Conservation (phyloP, 2,113 vertebrate species). For the Platycercus adscitus region DNA sequence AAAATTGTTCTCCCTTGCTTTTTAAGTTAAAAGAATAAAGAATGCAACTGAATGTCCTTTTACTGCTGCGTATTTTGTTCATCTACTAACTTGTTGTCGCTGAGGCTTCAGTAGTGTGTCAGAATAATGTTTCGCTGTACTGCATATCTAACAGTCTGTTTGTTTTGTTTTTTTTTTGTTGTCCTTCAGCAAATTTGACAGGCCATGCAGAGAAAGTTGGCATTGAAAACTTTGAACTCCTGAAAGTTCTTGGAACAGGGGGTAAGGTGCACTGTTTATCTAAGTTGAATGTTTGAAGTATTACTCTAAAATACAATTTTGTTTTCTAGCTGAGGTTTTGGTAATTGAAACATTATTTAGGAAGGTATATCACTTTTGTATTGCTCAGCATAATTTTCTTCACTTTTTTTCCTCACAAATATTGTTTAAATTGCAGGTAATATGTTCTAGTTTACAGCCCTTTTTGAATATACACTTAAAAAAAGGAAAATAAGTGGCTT, state of each 20-base stretch:
- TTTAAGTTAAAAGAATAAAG: neutral
- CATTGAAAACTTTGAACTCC: conserved; percentile 97
- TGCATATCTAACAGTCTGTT: neutral
- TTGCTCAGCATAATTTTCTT: neutral
- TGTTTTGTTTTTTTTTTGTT: neutral
- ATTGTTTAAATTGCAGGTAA: neutral
- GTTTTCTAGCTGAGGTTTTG: neutral
- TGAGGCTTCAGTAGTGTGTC: neutral
- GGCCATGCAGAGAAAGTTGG: conserved; percentile 95
- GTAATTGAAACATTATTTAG: neutral
- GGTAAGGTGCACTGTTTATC: conserved; percentile 79
- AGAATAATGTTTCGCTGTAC: neutral
- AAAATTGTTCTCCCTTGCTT: neutral
- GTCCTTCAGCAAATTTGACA: conserved; percentile 90
- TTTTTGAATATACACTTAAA: neutral
- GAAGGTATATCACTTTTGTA: neutral
- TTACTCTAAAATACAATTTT: neutral
- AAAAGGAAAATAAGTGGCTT: neutral
- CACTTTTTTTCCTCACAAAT: neutral
- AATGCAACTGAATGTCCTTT: neutral
- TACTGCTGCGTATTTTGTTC: neutral
- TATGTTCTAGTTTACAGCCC: neutral
- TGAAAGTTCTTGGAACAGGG: conserved; percentile 96
- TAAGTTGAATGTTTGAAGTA: neutral
- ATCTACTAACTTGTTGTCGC: neutral